These are phyloP conservation scores for Uloborus plumipes DNA, from an alignment of 2,888 invertebrate species.

Conservation along the genomic window DNA sequence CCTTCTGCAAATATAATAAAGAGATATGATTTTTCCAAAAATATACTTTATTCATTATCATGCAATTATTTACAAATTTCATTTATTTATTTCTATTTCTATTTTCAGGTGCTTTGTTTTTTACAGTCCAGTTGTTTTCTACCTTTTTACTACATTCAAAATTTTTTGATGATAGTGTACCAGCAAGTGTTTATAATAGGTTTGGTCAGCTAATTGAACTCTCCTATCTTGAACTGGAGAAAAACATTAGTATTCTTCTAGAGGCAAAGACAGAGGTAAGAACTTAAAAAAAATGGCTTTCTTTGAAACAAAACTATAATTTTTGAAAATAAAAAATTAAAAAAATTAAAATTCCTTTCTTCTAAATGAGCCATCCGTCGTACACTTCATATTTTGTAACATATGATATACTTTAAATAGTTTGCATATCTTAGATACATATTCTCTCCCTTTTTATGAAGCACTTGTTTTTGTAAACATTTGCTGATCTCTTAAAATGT, in stretches of 20 bases:
- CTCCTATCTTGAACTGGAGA: slow-evolving; percentile 27
- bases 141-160: slow-evolving; percentile 32
- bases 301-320: too few species aligned
- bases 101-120: slow-evolving; percentile 27
- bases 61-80: not conserved
- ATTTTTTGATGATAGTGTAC: slow-evolving; percentile 27
- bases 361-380: too few species aligned
- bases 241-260: slow-evolving; percentile 13
- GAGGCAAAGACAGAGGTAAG: slow-evolving; percentile 28
- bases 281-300: too few species aligned
- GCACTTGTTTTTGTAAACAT: too few species aligned
- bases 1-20: not conserved
- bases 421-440: too few species aligned
- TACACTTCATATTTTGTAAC: too few species aligned
- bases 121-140: slow-evolving; percentile 31
- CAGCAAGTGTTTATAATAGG: slow-evolving; percentile 1
- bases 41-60: not conserved
- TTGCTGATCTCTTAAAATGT: too few species aligned
- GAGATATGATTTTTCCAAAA: not conserved
- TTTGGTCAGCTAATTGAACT: slow-evolving; percentile 28
- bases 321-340: too few species aligned
- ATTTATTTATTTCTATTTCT: not conserved
- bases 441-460: too few species aligned
- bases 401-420: too few species aligned
- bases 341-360: too few species aligned